Evolutionary conservation across 2,797 vertebrate species (phyloP).

Genomic region (Myoxocephalus aenaeus): DNA sequence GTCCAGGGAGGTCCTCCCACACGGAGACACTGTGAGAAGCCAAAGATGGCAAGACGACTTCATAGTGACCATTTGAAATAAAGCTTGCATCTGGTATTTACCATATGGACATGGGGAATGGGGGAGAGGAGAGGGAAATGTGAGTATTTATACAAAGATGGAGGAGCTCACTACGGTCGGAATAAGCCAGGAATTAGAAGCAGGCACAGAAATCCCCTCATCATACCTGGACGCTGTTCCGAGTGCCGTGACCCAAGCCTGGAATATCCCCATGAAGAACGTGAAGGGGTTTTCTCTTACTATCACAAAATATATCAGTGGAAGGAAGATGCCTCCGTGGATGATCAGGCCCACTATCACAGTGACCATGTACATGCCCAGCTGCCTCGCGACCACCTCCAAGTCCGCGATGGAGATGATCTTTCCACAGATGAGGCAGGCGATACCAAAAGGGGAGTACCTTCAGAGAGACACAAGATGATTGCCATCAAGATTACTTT

Average conservation of each 20-base stretch:
- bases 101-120: background rate
- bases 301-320: constrained; percentile 94
- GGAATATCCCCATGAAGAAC: constrained; percentile 98
- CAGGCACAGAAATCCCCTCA: background rate
- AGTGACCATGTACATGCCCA: constrained; percentile 99
- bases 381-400: constrained; percentile 94
- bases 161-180: background rate
- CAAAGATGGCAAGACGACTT: background rate
- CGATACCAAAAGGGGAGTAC: constrained; percentile 98
- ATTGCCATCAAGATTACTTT: background rate
- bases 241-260: constrained; percentile 98
- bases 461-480: constrained; percentile 73
- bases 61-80: constrained; percentile 16
- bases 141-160: background rate
- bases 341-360: constrained; percentile 97
- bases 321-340: constrained; percentile 96
- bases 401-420: constrained; percentile 98
- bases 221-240: constrained; percentile 98
- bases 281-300: constrained; percentile 93
- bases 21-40: constrained; percentile 26
- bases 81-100: constrained; percentile 18
- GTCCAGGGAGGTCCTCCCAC: constrained; percentile 20
- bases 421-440: constrained; percentile 98
- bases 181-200: background rate
- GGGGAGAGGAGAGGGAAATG: background rate